Evolutionary conservation across 2,797 vertebrate genomes (phyloP).

Genomic region (Anisognathus igniventris): DNA sequence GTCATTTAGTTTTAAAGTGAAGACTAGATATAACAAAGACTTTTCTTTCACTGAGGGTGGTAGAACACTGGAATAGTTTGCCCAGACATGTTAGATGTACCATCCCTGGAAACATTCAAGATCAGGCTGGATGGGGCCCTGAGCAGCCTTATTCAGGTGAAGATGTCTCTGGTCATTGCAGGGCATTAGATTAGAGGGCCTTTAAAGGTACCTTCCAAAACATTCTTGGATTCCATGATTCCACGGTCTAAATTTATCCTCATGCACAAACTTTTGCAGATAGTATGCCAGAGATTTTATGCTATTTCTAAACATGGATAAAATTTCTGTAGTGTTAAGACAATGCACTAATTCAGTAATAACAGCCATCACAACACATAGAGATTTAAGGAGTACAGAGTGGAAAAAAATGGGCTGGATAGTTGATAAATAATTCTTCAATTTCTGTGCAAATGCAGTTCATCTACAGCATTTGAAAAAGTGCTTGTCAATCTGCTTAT

Average conservation of each 20-base stretch:
- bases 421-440: background rate
- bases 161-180: background rate
- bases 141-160: background rate
- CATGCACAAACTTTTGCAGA: background rate
- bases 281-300: background rate
- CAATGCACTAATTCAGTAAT: background rate
- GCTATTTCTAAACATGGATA: background rate
- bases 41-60: background rate
- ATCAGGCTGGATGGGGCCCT: background rate
- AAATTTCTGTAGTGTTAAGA: background rate
- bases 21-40: background rate
- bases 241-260: background rate
- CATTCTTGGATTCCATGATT: background rate
- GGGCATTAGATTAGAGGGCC: background rate
- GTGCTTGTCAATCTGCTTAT: background rate
- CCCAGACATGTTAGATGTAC: background rate
- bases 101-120: background rate
- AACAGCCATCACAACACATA: background rate
- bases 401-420: background rate
- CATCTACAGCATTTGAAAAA: background rate
- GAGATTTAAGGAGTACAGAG: background rate
- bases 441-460: background rate
- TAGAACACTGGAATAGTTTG: background rate
- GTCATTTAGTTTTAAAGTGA: background rate
- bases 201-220: background rate